phyloP scores from a whole-genome alignment of 2,797 vertebrate species.

The Arrhamphus sclerolepis region DNA sequence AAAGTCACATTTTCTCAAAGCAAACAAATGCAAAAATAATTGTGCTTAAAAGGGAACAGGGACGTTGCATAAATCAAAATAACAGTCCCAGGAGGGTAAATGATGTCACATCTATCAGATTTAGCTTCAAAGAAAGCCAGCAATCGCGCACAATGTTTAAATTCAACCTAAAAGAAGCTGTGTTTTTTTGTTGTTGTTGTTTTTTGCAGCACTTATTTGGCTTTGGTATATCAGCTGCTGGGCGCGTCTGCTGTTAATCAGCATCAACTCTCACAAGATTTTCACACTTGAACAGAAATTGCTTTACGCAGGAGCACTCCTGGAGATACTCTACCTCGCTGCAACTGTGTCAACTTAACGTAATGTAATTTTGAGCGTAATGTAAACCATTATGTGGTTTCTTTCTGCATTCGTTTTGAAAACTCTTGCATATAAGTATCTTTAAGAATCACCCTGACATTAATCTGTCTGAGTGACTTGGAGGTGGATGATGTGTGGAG shows the following conservation, averaged over 20 bases:
- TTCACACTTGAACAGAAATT: constrained; percentile 29
- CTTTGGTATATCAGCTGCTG: constrained; percentile 4
- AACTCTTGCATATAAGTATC: constrained; percentile 27
- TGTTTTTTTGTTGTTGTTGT: too few species aligned
- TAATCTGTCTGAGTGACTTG: constrained; percentile 55
- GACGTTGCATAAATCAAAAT: too few species aligned
- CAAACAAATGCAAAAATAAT: constrained; percentile 1
- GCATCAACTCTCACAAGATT: not conserved
- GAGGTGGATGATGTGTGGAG: constrained; percentile 17
- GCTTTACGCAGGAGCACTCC: constrained; percentile 17
- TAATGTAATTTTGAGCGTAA: not conserved
- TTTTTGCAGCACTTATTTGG: too few species aligned
- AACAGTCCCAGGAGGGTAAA: too few species aligned
- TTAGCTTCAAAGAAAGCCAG: not conserved
- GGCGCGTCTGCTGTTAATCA: too few species aligned
- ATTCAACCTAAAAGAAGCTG: constrained; percentile 38
- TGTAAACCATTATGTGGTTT: not conserved
- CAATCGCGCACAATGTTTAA: constrained; percentile 19
- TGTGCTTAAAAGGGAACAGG: too few species aligned
- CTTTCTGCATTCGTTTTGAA: constrained; percentile 2
- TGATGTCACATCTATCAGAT: not conserved
- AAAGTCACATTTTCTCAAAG: constrained; percentile 41
- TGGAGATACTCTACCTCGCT: constrained; percentile 4
- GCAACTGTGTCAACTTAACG: not conserved
- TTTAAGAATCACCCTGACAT: constrained; percentile 29